A percentile compares a stretch with the other conserved stretches of the same genome.
These are phyloP conservation scores for Alouatta palliata DNA, from an alignment of 2,113 vertebrate genomes.

Conservation along the genomic window DNA sequence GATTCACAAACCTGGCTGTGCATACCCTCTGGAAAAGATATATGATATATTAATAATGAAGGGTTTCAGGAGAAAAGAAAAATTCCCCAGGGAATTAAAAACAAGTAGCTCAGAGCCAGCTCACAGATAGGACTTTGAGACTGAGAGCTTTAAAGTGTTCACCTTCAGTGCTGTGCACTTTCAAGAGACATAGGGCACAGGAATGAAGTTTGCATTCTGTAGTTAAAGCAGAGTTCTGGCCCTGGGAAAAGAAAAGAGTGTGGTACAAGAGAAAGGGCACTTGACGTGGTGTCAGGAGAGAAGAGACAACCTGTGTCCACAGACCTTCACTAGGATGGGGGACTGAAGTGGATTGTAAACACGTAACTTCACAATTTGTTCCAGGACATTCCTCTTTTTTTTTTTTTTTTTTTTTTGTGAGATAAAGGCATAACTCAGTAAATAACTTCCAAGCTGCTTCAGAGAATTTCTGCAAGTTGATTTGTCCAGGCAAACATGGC, in stretches of 20 bases:
- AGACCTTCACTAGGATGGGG: neutral
- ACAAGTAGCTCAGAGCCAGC: neutral
- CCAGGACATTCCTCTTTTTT: neutral
- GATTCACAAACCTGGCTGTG: neutral
- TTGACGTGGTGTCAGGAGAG: neutral
- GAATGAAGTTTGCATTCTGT: neutral
- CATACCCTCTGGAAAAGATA: neutral
- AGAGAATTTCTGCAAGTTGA: neutral
- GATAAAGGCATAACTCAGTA: neutral
- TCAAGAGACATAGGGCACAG: rapidly evolving
- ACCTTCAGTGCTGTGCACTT: neutral
- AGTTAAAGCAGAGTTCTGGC: neutral
- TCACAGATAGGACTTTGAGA: neutral
- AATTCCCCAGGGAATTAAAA: neutral
- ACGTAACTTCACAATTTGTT: neutral
- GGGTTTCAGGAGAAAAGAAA: neutral
- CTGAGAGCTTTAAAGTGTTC: neutral
- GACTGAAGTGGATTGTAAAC: neutral
- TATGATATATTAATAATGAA: neutral
- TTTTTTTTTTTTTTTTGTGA: neutral
- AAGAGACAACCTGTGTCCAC: neutral
- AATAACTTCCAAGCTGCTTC: neutral
- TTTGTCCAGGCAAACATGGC: neutral
- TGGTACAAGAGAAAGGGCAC: rapidly evolving
- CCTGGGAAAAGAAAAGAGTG: neutral